Evolutionary conservation across 2,113 vertebrate species (phyloP), one percentile per base, ranked within the genome.

Genomic region (Sinocyclocheilus anophthalmus): DNA sequence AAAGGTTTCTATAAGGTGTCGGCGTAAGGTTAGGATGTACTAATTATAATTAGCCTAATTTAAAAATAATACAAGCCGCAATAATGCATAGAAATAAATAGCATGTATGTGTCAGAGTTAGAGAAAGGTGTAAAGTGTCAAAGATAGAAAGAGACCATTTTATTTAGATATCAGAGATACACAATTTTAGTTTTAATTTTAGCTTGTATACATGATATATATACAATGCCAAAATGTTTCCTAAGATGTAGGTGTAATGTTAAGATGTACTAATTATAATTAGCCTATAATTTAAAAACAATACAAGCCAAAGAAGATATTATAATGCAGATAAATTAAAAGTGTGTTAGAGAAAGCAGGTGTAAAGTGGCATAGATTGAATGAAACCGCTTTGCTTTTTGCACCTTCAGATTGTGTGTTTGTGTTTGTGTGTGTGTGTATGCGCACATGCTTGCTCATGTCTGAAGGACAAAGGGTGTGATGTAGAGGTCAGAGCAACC

Each of bases 351-450:
- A 26, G n/a, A 24, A 76, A 50, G 2, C 12, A 50, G 63, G 61
- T 50, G 79, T 24, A 67, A 81, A 81, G 61, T 20, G 39, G 37
- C 39, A 45, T 45, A 67, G 61, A 48, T 67, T 2, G 10, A 70
- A 72, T n/a, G 16, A 72, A 30, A 83, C 67, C n/a, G 39, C 63
- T 70, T 53, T 69, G 81, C 67, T 83, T 70, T 83, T 55, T 72
- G 61, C 80, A 83, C 81, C 65, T 83, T 55, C 45, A 72, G 65
- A 83, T 72, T 53, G 8, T 42, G 42, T 9, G 8, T 42, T 8
- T 42, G 42, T 33, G 39, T 45, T 24, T 50, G 12, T 50, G 48
- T 80, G 53, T 59, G 50, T 79, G 24, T 79, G 26, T 57, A 2
- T 45, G 42, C 2, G 42, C 2, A 2, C 9, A 11, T 45, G 42